These are phyloP conservation scores for Lepidurus couesii DNA, from an alignment of 1,140 invertebrate species.

Conservation along the genomic window DNA sequence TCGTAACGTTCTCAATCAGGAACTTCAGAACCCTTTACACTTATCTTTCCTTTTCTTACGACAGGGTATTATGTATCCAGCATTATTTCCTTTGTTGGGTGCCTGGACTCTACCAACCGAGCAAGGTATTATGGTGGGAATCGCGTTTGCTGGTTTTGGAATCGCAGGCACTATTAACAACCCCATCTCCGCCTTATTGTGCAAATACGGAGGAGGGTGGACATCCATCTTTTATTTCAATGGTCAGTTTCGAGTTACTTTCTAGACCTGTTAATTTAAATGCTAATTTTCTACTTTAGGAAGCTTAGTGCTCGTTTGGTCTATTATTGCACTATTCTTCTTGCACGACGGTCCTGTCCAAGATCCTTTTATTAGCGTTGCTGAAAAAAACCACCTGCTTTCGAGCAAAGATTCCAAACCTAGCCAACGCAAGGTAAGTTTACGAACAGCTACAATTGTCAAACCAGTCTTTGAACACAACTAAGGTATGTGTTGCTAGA, in stretches of 20 bases:
- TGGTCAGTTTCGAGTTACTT: slow-evolving; percentile 34
- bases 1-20: slow-evolving; percentile 37
- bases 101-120: slow-evolving; percentile 46
- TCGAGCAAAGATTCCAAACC: neutral
- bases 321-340: slow-evolving; percentile 45
- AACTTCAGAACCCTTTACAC: neutral
- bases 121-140: slow-evolving; percentile 38
- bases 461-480: too few species aligned
- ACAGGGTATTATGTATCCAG: slow-evolving; percentile 52
- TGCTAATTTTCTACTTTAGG: slow-evolving; percentile 36
- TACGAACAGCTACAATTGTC: too few species aligned
- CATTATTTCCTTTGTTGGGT: slow-evolving; percentile 51
- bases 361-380: neutral
- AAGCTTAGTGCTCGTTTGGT: slow-evolving; percentile 44
- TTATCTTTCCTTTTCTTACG: slow-evolving; percentile 4
- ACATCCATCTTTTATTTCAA: slow-evolving; percentile 46
- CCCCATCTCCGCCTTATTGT: slow-evolving; percentile 45
- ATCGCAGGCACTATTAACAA: slow-evolving; percentile 45
- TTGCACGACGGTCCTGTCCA: slow-evolving; percentile 43
- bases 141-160: slow-evolving; percentile 46
- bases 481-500: neutral
- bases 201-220: slow-evolving; percentile 46
- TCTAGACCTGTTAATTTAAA: neutral
- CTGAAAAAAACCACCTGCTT: neutral
- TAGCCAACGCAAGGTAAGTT: neutral